phyloP scores from a whole-genome alignment of 2,113 vertebrate species.

The Ariopsis seemanni region DNA sequence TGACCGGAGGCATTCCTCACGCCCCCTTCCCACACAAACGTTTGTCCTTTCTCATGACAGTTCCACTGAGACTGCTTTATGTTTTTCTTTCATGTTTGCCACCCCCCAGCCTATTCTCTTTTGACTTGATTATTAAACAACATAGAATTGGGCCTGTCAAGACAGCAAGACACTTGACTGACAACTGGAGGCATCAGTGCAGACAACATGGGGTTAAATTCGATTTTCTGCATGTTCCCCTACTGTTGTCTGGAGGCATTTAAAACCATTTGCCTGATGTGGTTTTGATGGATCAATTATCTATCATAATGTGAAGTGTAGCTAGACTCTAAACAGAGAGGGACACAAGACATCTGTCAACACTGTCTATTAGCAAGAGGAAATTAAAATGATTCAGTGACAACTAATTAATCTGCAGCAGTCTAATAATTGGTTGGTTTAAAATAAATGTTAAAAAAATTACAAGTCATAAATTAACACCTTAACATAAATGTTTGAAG shows the following conservation, averaged over 20 bases:
- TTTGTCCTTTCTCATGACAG: slow-evolving; percentile 75
- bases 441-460: slow-evolving; percentile 58
- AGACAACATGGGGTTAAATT: slow-evolving; percentile 79
- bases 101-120: slow-evolving; percentile 40
- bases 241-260: slow-evolving; percentile 68
- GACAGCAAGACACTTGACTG: slow-evolving; percentile 66
- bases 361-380: slow-evolving; percentile 71
- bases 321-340: slow-evolving; percentile 65
- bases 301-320: slow-evolving; percentile 74
- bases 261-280: slow-evolving; percentile 72
- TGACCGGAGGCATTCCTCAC: slow-evolving; percentile 77
- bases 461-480: slow-evolving; percentile 57
- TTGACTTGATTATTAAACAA: slow-evolving; percentile 77
- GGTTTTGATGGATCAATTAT: slow-evolving; percentile 81
- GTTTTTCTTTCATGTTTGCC: slow-evolving; percentile 52
- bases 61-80: slow-evolving; percentile 73
- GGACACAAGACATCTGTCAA: slow-evolving; percentile 75
- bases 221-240: slow-evolving; percentile 75
- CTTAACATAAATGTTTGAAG: slow-evolving; percentile 36
- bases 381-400: slow-evolving; percentile 79
- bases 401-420: slow-evolving; percentile 77
- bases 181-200: slow-evolving; percentile 65
- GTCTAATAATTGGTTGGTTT: slow-evolving; percentile 68
- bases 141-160: slow-evolving; percentile 74
- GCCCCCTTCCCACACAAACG: slow-evolving; percentile 56